Evolutionary conservation across 2,797 vertebrate species (phyloP).

Genomic region (Dryobates pubescens): DNA sequence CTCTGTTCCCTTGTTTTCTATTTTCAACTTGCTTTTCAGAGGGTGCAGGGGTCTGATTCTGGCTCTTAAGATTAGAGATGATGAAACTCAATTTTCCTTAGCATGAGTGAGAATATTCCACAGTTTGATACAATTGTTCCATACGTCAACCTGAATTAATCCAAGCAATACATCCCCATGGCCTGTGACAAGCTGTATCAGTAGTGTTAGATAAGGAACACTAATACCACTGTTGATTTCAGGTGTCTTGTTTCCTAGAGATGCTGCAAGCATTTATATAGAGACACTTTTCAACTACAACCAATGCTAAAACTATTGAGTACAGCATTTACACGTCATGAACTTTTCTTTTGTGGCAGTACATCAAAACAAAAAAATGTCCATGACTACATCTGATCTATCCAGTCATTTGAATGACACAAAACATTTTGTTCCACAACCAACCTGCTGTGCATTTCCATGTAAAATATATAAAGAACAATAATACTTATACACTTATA

Average conservation of each 20-base stretch:
- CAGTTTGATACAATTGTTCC: not conserved
- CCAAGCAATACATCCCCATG: not conserved
- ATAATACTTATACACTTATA: not conserved
- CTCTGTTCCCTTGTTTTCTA: not conserved
- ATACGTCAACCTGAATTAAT: not conserved
- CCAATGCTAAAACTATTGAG: not conserved
- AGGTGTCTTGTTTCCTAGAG: not conserved
- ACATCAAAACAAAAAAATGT: not conserved
- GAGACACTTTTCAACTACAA: not conserved
- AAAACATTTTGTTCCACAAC: not conserved
- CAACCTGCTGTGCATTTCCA: not conserved
- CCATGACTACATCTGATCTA: not conserved
- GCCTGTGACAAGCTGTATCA: not conserved
- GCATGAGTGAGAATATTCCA: not conserved
- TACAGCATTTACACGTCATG: not conserved
- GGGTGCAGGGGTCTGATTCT: not conserved
- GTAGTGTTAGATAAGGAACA: not conserved
- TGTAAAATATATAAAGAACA: not conserved
- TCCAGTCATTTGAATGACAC: not conserved
- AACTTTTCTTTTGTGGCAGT: not conserved
- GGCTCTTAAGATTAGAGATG: not conserved
- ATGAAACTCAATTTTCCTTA: not conserved
- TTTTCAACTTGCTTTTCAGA: not conserved
- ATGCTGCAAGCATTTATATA: not conserved
- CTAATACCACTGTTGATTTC: not conserved